Evolutionary conservation across 2,797 vertebrate species (phyloP), one percentile per base, ranked within the genome.

Genomic region (Acanthurus leucopareius): DNA sequence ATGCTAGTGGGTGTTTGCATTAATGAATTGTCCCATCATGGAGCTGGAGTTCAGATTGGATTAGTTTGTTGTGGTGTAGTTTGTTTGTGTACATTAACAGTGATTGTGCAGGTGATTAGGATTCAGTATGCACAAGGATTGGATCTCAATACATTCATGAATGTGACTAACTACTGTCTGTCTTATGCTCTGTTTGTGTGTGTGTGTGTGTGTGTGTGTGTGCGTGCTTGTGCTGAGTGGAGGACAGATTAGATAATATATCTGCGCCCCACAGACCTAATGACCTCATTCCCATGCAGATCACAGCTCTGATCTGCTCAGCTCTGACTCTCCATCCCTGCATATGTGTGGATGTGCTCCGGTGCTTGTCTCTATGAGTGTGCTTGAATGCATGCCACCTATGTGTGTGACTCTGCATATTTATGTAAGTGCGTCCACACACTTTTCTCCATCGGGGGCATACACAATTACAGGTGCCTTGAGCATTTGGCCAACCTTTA

Each of bases 231-330:
- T 59, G 59, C 14, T 48, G 49, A 66, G 10, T 8, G 38, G n/a
- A 38, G 63, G 58, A 66, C 25, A 67, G 48, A 84, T 88, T 32
- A 32, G 28, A 32, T 57, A 22, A 75, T 53, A 56, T 70, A 32
- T 58, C 6, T 45, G 7, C 1, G 42, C 16, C 67, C 52, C 51
- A 48, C 53, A 75, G 81, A 77, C 72, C 72, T 86, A 89, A 91
- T 75, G 80, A 77, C 67, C 72, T 75, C 58, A 78, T 90, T 76
- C 62, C 54, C 75, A 88, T 87, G 80, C 84, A 85, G 61, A 77
- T 78, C 84, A 84, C 82, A 82, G 42, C 52, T 57, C 54, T 61
- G 58, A 81, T 72, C 65, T 68, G 69, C 80, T 77, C 45, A 56
- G 19, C 70, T 57, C 56, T n/a, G 57, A 59, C 59, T 85, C 40